Base-by-base conservation (phyloP, 2,797 vertebrate species). In the Phoebastria nigripes region DNA sequence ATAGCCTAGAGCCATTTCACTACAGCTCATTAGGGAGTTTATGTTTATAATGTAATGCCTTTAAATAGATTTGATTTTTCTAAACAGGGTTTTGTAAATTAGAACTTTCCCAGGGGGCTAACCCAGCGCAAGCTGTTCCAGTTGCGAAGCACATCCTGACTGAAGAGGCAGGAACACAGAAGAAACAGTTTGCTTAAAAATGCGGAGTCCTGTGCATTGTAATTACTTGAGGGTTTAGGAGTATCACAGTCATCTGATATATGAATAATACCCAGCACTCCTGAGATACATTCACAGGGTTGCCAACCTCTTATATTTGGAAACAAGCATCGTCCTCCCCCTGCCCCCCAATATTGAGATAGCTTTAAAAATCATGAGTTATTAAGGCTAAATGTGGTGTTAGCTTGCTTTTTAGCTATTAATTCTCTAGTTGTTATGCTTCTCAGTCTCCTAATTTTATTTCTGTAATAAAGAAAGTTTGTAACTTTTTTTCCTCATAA, bases 11-110 rank as follows among this genome's bases (percentile, higher is more conserved):
- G 97, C 97, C 93, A 91, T 97, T 98, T 97, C 92, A 95, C 95
- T 97, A 96, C 92, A 97, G 97, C 97, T 98, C 97, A 98, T 98
- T 98, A 98, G 97, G 95, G 97, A 97, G 97, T 98, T 97, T 98
- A 98, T 97, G 97, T 98, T 98, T 98, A 97, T 97, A 98, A 97
- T 97, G 91, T 95, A 97, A 97, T 98, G 97, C 96, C 97, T 98
- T 98, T 97, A 98, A 98, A 98, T 97, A 97, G 96, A 97, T 98
- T 94, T 97, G 95, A 96, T 97, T 97, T 97, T 98, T 97, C 95
- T 89, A 96, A 96, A 97, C 97, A 97, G 83, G 83, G 93, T 97
- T 97, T 98, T 98, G 96, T 97, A 98, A 98, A 98, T 98, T 97
- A 98, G 94, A 98, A 95, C 92, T 97, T 97, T 98, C 97, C 98